Conservation (phyloP, 2,113 vertebrate genomes). For the Pampusana beccarii region DNA sequence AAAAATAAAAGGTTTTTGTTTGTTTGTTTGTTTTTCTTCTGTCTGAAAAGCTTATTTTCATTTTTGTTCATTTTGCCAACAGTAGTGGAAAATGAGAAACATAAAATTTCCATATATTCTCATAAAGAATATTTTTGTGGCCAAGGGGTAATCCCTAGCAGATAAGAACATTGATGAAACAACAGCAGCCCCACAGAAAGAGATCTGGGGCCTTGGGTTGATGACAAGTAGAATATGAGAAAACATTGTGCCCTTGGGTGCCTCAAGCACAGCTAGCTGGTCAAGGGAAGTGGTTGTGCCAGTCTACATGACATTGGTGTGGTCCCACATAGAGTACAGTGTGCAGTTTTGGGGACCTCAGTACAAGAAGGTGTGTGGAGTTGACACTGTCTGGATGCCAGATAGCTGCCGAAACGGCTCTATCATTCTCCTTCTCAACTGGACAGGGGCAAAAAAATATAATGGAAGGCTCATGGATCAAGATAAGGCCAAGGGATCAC, state of each 20-base stretch:
- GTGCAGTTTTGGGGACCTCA: background rate
- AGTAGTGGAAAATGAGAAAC: background rate
- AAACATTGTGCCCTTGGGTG: background rate
- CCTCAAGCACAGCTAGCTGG: background rate
- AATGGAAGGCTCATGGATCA: too few relatives aligned
- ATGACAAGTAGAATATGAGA: background rate
- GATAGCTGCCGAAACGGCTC: too few relatives aligned
- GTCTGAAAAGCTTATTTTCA: background rate
- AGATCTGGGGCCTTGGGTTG: background rate
- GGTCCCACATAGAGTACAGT: rapidly evolving
- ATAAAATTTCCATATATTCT: background rate
- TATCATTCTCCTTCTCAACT: too few relatives aligned
- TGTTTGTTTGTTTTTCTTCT: background rate
- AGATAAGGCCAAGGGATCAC: too few relatives aligned
- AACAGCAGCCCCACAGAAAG: background rate
- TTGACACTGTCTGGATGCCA: too few relatives aligned
- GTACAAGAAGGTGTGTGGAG: background rate
- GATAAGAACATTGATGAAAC: background rate
- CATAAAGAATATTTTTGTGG: background rate
- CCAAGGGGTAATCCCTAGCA: rapidly evolving
- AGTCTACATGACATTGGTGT: background rate
- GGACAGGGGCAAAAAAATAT: too few relatives aligned
- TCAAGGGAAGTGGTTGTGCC: background rate
- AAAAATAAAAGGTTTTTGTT: background rate
- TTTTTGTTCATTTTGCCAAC: rapidly evolving